These are phyloP conservation scores for Osmoderma eremita DNA, from an alignment of 2,888 invertebrate species.

Conservation along the genomic window DNA sequence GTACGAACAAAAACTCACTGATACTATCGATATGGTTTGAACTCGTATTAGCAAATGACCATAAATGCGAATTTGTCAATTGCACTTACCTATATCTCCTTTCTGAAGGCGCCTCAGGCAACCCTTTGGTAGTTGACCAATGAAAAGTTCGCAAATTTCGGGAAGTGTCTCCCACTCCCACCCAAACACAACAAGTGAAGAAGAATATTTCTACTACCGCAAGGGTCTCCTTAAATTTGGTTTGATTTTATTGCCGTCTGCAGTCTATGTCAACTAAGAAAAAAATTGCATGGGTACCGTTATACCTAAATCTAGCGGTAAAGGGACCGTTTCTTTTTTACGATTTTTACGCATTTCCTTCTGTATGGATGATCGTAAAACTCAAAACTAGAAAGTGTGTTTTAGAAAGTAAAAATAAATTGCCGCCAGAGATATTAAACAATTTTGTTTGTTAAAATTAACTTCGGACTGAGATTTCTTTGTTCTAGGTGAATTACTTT, in stretches of 20 bases:
- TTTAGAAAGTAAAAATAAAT: slow-evolving; percentile 5
- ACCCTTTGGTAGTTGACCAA: slow-evolving; percentile 49
- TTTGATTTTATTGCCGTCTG: slow-evolving; percentile 20
- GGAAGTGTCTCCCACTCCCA: slow-evolving; percentile 41
- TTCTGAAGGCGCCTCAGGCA: slow-evolving; percentile 45
- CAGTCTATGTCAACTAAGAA: slow-evolving; percentile 4
- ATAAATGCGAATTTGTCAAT: slow-evolving; percentile 34
- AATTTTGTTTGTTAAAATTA: too few relatives aligned
- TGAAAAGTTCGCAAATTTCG: slow-evolving; percentile 45
- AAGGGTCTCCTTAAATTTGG: slow-evolving; percentile 26
- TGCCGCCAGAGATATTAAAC: too few relatives aligned
- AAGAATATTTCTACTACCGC: slow-evolving; percentile 10
- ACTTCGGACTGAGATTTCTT: too few relatives aligned
- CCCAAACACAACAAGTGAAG: slow-evolving; percentile 18
- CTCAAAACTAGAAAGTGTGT: slow-evolving; percentile 6
- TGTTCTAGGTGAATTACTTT: too few relatives aligned
- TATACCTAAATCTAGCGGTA: neutral
- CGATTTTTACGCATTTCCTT: slow-evolving; percentile 5
- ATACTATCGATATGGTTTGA: neutral
- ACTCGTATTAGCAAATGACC: neutral
- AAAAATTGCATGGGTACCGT: slow-evolving; percentile 26
- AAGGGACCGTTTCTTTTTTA: slow-evolving; percentile 28
- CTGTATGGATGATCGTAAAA: neutral
- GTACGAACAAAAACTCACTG: neutral
- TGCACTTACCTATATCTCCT: slow-evolving; percentile 47